phyloP scores from a whole-genome alignment of 2,888 invertebrate genomes.

The Sesamia inferens region DNA sequence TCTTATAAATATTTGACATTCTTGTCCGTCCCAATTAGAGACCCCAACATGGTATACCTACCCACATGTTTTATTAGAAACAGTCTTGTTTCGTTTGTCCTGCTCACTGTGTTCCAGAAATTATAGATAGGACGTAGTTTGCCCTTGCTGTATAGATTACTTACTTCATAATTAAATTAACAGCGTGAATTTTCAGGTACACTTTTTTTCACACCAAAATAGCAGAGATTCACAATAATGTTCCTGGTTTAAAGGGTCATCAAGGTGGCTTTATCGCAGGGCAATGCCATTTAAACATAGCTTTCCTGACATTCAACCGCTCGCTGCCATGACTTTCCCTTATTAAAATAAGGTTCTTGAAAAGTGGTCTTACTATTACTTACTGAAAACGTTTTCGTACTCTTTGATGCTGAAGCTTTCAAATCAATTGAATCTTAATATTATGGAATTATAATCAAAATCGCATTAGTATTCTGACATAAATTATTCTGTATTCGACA shows the following conservation, averaged over 20 bases:
- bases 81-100: slow-evolving; percentile 14
- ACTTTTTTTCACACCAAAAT: background rate
- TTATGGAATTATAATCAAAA: slow-evolving; percentile 14
- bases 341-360: background rate
- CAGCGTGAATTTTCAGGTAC: slow-evolving; percentile 1
- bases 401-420: background rate
- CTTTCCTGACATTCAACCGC: background rate
- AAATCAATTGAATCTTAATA: slow-evolving; percentile 12
- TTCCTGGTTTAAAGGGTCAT: slow-evolving; percentile 19
- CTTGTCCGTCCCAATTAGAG: slow-evolving; percentile 49
- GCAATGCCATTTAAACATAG: slow-evolving; percentile 6
- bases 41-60: slow-evolving; percentile 30
- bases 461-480: slow-evolving; percentile 15
- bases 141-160: slow-evolving; percentile 9
- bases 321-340: slow-evolving; percentile 3
- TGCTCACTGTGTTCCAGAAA: slow-evolving; percentile 2
- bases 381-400: background rate
- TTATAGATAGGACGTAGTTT: slow-evolving; percentile 1
- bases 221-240: slow-evolving; percentile 8
- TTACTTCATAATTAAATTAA: slow-evolving; percentile 12
- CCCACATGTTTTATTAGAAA: slow-evolving; percentile 31
- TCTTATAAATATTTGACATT: slow-evolving; percentile 49
- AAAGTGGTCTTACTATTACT: background rate
- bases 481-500: slow-evolving; percentile 34
- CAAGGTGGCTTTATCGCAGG: slow-evolving; percentile 9